Percentiles rank a stretch among this genome's conserved stretches.
phyloP scores from a whole-genome alignment of 2,888 invertebrate species.

The Morpho achilles region DNA sequence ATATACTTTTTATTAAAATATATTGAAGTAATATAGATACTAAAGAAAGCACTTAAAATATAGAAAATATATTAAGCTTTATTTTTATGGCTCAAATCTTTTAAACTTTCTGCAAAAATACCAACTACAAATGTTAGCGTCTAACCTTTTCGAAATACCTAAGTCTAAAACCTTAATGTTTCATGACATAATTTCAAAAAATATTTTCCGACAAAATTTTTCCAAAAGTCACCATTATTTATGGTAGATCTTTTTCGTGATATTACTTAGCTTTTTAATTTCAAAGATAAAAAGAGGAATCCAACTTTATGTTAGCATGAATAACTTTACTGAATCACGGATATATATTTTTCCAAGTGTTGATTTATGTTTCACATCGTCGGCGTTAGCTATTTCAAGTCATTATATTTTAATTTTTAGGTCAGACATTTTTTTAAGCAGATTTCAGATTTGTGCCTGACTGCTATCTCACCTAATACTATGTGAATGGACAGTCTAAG shows the following conservation, averaged over 20 bases:
- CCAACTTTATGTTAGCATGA: background rate
- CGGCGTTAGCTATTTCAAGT: background rate
- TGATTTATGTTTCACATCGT: background rate
- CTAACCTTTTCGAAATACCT: slow-evolving; percentile 10
- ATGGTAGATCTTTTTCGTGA: background rate
- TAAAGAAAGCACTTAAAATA: too few species aligned
- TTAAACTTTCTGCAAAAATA: slow-evolving; percentile 5
- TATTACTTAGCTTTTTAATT: too few species aligned
- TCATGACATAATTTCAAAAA: too few species aligned
- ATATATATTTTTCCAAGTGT: slow-evolving; percentile 1
- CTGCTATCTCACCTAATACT: too few species aligned
- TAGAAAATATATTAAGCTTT: background rate
- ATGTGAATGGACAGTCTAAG: too few species aligned
- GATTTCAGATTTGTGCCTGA: too few species aligned
- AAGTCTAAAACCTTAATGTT: slow-evolving; percentile 3
- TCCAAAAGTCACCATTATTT: too few species aligned
- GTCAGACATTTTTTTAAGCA: background rate
- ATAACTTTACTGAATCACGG: background rate
- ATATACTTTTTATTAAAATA: too few species aligned
- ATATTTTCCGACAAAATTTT: too few species aligned
- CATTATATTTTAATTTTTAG: slow-evolving; percentile 1
- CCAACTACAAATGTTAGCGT: slow-evolving; percentile 8
- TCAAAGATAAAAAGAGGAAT: background rate
- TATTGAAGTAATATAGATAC: too few species aligned
- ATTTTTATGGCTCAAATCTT: background rate